Percentiles rank a stretch among this genome's conserved stretches.
Conservation (phyloP, 2,113 vertebrate genomes). For the Xiphophorus couchianus region DNA sequence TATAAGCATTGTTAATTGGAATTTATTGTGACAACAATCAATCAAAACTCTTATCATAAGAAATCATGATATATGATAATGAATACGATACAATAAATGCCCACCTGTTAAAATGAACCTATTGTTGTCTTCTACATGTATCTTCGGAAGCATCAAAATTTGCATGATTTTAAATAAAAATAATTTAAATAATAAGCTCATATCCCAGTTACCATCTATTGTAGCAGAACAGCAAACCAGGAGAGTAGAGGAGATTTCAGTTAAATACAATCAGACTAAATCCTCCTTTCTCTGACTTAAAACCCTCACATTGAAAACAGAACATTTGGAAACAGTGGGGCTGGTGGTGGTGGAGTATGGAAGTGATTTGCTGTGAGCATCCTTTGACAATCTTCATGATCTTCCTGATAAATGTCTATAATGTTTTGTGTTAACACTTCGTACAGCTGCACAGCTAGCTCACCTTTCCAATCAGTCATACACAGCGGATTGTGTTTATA, state of each 20-base stretch:
- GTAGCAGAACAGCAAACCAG: background rate
- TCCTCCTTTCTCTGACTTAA: background rate
- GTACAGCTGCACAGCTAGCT: background rate
- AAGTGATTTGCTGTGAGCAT: background rate
- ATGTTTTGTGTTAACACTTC: conserved; percentile 1
- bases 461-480: background rate
- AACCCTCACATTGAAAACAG: no score
- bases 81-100: no score
- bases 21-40: no score
- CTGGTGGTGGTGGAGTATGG: background rate
- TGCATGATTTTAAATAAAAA: no score
- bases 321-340: no score
- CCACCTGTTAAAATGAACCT: background rate
- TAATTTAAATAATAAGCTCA: no score
- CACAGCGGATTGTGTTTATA: background rate
- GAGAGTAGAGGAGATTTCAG: background rate
- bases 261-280: background rate
- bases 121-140: background rate
- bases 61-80: no score
- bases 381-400: background rate
- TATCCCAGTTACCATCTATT: background rate
- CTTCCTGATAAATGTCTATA: background rate
- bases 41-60: no score
- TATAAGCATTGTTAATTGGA: no score
- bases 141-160: no score